Base-by-base conservation (phyloP, 2,888 invertebrate species). In the Andrena marginata region DNA sequence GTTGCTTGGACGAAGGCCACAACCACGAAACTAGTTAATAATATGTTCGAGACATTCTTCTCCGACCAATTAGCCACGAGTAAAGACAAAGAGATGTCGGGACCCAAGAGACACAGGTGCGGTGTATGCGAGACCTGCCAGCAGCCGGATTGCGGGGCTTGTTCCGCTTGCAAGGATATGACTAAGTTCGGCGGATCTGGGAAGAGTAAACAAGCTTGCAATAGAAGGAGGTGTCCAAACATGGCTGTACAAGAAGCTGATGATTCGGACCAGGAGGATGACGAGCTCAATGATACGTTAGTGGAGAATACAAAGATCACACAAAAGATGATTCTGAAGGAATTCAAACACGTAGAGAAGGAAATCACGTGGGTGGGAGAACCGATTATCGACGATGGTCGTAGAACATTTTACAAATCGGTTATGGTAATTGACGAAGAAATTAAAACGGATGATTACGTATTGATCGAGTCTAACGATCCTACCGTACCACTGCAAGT, bases 41-140 rank as follows among this genome's bases (percentile, higher is more conserved):
- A 96, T 90, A 96, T 97, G 74, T 98, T 98, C 93, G 97, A 98
- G 94, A 96, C 95, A 84, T 96, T 97, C 92, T 98, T 98, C 91
- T 94, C 95, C 0, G 96, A 96, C 87, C 97, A 97, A 90, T 94
- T 97, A 75, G 96, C 96, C 73, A 95, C 95, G 88, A 94, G 93
- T 59, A 95, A 95, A 1, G 95, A 95, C 75, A 95, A 96, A 90
- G 95, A 95, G 77, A 88, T 95, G 64, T 42, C 10, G 59, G 93
- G 90, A 56, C 94, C 96, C 23, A 95, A 96, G 85, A 95, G 96
- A 85, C 96, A 96, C 85, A 94, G 97, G 71, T 97, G 97, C 94
- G 97, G 97, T 0, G 95, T 97, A 1, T 97, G 97, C 93, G 97
- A 97, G 93, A 96, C 96, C 2, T 97, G 97, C 87, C 97, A 97